phyloP scores from a whole-genome alignment of 2,888 invertebrate genomes.

The Drosophila flavopinicola region DNA sequence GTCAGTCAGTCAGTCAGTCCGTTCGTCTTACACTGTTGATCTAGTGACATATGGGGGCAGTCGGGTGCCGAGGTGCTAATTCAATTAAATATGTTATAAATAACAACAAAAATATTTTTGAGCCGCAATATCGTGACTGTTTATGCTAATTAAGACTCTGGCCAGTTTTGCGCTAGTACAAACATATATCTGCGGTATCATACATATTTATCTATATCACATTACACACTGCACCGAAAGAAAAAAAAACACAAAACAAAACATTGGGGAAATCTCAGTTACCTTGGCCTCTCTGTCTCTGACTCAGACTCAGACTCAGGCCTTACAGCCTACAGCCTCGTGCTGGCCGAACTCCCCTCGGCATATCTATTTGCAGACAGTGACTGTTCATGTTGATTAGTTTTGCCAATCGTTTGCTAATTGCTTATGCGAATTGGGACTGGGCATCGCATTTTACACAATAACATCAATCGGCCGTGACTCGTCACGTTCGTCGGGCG shows the following conservation, averaged over 20 bases:
- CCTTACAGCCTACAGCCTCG: background rate
- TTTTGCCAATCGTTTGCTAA: conserved; percentile 72
- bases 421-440: conserved; percentile 50
- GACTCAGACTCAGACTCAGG: conserved; percentile 27
- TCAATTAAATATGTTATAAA: conserved; percentile 76
- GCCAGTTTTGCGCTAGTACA: conserved; percentile 33
- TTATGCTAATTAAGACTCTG: conserved; percentile 70
- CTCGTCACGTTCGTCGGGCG: conserved; percentile 34
- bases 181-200: too few relatives aligned
- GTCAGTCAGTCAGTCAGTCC: background rate
- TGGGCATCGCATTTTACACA: conserved; percentile 44
- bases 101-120: conserved; percentile 76
- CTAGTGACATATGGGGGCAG: conserved; percentile 59
- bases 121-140: conserved; percentile 73
- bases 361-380: conserved; percentile 15
- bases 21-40: too few relatives aligned
- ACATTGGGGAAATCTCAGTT: conserved; percentile 26
- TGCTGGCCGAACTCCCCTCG: background rate
- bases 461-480: conserved; percentile 52
- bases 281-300: conserved; percentile 25
- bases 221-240: conserved; percentile 23
- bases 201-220: conserved; percentile 16
- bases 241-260: conserved; percentile 1
- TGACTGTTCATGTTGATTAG: conserved; percentile 39
- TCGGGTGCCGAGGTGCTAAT: conserved; percentile 61